Evolutionary conservation across 2,888 invertebrate genomes (phyloP).

Genomic region (Eustalomyia histrio): DNA sequence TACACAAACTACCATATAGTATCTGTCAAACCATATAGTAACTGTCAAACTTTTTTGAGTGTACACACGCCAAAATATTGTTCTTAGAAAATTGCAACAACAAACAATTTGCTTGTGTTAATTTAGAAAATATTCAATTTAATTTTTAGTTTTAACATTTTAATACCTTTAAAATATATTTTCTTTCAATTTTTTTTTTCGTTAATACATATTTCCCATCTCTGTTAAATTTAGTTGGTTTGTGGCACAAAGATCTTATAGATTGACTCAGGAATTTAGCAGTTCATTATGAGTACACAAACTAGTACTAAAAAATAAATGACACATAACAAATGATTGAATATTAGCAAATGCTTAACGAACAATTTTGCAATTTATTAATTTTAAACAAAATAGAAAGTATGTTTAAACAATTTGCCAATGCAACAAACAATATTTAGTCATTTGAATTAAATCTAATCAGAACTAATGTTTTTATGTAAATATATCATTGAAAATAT

Average conservation of each 20-base stretch:
- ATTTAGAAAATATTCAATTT: too few species aligned
- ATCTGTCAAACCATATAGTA: too few species aligned
- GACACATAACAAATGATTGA: constrained; percentile 7
- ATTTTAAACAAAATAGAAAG: background rate
- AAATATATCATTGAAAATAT: too few species aligned
- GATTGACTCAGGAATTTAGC: constrained; percentile 60
- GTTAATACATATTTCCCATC: background rate
- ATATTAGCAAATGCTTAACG: background rate
- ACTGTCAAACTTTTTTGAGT: too few species aligned
- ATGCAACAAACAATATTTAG: background rate
- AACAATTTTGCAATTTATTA: background rate
- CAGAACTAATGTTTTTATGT: too few species aligned
- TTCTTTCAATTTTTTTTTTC: too few species aligned
- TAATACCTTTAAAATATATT: too few species aligned
- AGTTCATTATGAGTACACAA: constrained; percentile 60
- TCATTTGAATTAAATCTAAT: background rate
- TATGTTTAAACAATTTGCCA: background rate
- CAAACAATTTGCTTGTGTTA: too few species aligned
- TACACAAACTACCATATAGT: too few species aligned
- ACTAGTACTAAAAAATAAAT: background rate
- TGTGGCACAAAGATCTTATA: background rate
- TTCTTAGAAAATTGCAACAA: too few species aligned
- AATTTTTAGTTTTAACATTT: too few species aligned
- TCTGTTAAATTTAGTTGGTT: background rate
- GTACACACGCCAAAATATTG: too few species aligned